phyloP scores from a whole-genome alignment of 92 coral and sea anemone genomes.

The Isaurus tuberculatus region DNA sequence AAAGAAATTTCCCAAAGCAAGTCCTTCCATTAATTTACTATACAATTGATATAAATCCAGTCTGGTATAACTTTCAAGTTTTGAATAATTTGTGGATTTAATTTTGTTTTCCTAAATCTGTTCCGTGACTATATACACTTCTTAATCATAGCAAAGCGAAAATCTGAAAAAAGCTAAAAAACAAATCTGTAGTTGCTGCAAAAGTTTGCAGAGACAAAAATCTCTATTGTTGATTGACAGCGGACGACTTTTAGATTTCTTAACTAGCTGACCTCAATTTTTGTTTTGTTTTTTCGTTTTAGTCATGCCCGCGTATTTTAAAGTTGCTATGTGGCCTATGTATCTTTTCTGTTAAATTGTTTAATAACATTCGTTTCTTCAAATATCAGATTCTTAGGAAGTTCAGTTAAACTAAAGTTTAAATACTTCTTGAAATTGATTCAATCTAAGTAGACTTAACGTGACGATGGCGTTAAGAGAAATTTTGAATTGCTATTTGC shows the following conservation, averaged over 20 bases:
- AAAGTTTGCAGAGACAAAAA: background rate
- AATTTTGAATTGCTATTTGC: constrained; percentile 20
- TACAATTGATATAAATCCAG: background rate
- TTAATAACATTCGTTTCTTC: background rate
- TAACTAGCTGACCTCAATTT: background rate
- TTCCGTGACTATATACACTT: background rate
- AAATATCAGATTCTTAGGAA: background rate
- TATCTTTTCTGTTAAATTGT: background rate
- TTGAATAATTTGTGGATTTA: background rate
- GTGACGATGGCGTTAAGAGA: background rate
- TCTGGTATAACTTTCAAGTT: background rate
- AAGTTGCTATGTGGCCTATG: too few species aligned
- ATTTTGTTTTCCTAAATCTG: background rate
- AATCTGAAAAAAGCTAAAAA: background rate
- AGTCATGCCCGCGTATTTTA: background rate
- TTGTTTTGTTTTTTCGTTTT: background rate
- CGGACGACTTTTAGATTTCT: background rate
- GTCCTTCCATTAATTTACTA: background rate
- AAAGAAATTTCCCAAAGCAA: background rate
- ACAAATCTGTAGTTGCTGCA: background rate
- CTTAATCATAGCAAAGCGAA: background rate
- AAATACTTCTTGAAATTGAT: background rate
- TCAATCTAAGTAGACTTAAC: background rate
- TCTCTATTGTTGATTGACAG: background rate
- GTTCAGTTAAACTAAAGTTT: background rate